These are phyloP conservation scores for Panurus biarmicus DNA, from an alignment of 2,113 vertebrate species.

Conservation along the genomic window DNA sequence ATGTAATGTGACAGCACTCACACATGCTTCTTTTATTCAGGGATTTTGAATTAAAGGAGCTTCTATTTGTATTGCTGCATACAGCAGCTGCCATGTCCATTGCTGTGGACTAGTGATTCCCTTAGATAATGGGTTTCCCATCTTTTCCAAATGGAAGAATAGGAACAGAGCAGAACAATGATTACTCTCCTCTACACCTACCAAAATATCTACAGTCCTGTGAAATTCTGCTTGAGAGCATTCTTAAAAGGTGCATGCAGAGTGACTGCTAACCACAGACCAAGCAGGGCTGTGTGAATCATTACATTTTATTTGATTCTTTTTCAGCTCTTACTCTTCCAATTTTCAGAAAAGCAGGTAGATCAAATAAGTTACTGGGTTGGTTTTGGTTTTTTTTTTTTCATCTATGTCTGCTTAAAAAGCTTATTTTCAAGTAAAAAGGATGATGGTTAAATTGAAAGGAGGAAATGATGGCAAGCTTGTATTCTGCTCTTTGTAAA, in stretches of 20 bases:
- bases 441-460: background rate
- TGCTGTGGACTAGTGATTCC: background rate
- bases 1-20: background rate
- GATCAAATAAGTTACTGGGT: background rate
- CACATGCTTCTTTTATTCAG: background rate
- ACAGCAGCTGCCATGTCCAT: background rate
- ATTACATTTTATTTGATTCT: background rate
- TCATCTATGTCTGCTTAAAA: background rate
- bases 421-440: background rate
- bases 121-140: background rate
- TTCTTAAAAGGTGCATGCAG: background rate
- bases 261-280: background rate
- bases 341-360: background rate
- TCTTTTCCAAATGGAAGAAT: background rate
- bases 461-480: background rate
- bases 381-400: background rate
- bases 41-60: background rate
- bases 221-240: background rate
- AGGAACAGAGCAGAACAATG: background rate
- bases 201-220: background rate
- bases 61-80: background rate
- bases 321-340: background rate
- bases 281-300: background rate
- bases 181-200: background rate
- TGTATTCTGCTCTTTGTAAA: background rate